Conservation (phyloP, 1,140 invertebrate species). For the Aphelenchoides besseyi region DNA sequence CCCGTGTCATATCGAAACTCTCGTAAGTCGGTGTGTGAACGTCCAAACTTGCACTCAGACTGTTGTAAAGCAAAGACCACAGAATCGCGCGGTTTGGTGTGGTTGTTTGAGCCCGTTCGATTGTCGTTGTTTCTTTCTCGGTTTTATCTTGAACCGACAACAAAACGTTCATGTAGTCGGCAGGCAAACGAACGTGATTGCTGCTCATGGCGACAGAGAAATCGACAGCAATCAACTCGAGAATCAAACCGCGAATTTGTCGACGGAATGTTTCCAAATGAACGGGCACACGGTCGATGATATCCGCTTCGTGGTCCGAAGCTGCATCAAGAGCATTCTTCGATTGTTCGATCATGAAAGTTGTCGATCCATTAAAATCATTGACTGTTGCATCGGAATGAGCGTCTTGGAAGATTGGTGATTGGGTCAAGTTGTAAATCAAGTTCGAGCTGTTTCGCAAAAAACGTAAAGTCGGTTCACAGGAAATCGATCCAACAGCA, state of each 20-base stretch:
- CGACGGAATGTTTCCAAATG: background rate
- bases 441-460: background rate
- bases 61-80: slow-evolving; percentile 14
- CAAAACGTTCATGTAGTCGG: slow-evolving; percentile 10
- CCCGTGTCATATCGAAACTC: slow-evolving; percentile 17
- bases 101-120: background rate
- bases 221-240: slow-evolving; percentile 15
- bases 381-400: background rate
- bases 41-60: slow-evolving; percentile 13
- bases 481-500: background rate
- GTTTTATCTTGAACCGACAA: background rate
- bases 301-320: too few relatives aligned
- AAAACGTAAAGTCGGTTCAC: slow-evolving; percentile 1
- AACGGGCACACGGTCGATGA: background rate
- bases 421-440: background rate
- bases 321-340: too few relatives aligned
- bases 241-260: slow-evolving; percentile 14
- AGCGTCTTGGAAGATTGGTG: slow-evolving; percentile 5
- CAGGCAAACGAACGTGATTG: background rate
- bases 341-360: too few relatives aligned
- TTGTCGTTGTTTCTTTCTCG: background rate
- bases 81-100: background rate
- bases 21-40: slow-evolving; percentile 5
- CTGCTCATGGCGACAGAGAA: slow-evolving; percentile 20
- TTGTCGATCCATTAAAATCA: too few relatives aligned